phyloP scores from a whole-genome alignment of 2,888 invertebrate species.

The Creontiades dilutus region DNA sequence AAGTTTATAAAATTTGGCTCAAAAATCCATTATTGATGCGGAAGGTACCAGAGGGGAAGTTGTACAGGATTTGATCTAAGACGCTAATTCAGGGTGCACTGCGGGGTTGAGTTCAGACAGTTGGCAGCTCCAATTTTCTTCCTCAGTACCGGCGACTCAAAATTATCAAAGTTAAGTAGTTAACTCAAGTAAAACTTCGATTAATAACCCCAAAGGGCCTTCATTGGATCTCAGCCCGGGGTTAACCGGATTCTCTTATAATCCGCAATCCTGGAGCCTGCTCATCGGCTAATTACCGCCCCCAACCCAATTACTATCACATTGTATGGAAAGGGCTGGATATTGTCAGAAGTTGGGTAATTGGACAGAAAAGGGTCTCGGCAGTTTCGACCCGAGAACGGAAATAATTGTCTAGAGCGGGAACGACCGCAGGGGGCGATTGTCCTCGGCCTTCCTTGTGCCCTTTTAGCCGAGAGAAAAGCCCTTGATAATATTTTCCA shows the following conservation, averaged over 20 bases:
- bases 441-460: neutral
- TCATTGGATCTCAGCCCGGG: neutral
- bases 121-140: too few relatives aligned
- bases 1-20: too few relatives aligned
- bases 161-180: too few relatives aligned
- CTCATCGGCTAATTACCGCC: constrained; percentile 27
- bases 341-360: constrained; percentile 39
- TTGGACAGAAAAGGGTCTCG: constrained; percentile 23
- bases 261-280: neutral
- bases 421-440: neutral
- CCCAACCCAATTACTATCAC: constrained; percentile 14
- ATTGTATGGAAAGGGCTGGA: constrained; percentile 25
- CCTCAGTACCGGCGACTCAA: too few relatives aligned
- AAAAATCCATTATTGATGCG: too few relatives aligned
- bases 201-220: constrained; percentile 25
- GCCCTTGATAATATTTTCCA: neutral
- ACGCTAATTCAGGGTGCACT: too few relatives aligned
- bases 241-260: constrained; percentile 37
- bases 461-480: neutral
- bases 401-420: neutral
- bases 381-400: constrained; percentile 5
- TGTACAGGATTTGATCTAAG: too few relatives aligned
- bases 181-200: neutral
- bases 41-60: too few relatives aligned
- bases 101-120: too few relatives aligned